Conservation (phyloP, 2,797 vertebrate genomes). For the Nothura maculosa region DNA sequence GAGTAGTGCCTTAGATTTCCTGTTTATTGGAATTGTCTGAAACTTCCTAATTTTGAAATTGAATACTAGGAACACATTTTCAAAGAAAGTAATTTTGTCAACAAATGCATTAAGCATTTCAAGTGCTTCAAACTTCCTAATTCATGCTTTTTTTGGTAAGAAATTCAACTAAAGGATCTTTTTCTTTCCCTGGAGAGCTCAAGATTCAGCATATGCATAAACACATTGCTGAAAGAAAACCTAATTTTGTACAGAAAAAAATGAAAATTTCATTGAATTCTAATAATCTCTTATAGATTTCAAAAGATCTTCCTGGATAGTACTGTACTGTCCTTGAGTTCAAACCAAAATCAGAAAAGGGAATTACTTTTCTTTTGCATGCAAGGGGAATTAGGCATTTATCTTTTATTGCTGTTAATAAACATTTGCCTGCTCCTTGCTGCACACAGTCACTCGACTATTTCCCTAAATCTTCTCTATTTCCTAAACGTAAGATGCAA, state of each 20-base stretch:
- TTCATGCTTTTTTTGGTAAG: neutral
- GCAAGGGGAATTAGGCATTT: neutral
- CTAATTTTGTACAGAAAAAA: neutral
- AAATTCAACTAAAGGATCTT: neutral
- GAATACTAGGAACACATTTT: neutral
- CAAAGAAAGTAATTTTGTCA: neutral
- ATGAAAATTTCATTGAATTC: neutral
- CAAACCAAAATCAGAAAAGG: neutral
- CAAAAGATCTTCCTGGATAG: neutral
- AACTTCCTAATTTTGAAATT: neutral
- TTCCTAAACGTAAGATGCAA: neutral
- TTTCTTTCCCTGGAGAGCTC: neutral
- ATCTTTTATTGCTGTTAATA: neutral
- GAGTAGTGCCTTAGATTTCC: neutral
- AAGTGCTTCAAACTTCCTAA: neutral
- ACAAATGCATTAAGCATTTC: neutral
- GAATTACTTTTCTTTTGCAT: neutral
- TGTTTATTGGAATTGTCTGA: neutral
- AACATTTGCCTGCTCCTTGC: neutral
- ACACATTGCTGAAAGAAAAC: neutral
- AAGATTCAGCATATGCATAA: neutral
- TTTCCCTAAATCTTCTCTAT: neutral
- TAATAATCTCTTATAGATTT: neutral
- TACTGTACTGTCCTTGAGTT: neutral
- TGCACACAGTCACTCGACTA: neutral